Evolutionary conservation across 2,113 vertebrate species (phyloP).

Genomic region (Atrichornis clamosus): DNA sequence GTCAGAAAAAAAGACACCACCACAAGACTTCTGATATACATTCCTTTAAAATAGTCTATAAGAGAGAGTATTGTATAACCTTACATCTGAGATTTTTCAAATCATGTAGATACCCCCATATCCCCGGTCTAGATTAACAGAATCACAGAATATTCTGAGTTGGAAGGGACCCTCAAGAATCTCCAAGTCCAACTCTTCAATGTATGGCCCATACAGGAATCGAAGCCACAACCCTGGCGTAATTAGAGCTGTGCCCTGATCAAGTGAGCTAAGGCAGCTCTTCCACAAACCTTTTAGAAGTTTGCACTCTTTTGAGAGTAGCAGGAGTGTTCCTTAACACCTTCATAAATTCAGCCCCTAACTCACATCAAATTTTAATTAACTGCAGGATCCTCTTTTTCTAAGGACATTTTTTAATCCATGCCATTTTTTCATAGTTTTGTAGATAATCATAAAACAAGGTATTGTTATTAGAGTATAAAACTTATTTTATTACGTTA

Average conservation of each 20-base stretch:
- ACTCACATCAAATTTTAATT: background rate
- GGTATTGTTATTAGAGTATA: background rate
- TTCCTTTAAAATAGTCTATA: background rate
- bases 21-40: background rate
- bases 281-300: background rate
- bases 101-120: rapidly evolving
- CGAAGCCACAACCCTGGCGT: background rate
- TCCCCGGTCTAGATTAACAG: background rate
- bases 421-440: background rate
- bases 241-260: background rate
- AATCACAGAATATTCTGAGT: background rate
- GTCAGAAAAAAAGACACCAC: background rate
- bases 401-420: background rate
- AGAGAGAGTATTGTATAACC: background rate
- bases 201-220: background rate
- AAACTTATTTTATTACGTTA: background rate
- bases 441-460: background rate
- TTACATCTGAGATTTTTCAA: background rate
- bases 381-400: background rate
- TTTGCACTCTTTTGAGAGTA: background rate
- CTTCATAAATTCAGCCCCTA: background rate
- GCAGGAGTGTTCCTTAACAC: background rate
- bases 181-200: background rate
- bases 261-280: background rate
- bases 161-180: background rate